These are phyloP conservation scores for Trachymyrmex septentrionalis DNA, from an alignment of 1,140 invertebrate genomes.

Conservation along the genomic window DNA sequence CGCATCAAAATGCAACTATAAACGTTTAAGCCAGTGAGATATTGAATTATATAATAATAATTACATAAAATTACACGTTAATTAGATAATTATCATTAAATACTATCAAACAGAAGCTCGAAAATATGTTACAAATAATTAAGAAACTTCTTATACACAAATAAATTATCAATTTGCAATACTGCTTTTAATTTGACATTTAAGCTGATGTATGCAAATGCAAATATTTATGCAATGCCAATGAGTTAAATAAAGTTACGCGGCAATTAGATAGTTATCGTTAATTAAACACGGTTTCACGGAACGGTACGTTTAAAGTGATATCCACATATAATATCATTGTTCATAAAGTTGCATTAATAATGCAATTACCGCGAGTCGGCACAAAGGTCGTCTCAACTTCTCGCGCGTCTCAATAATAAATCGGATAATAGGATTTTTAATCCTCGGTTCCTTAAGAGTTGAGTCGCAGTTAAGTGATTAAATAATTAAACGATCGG, in stretches of 20 bases:
- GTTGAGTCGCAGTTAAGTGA: neutral
- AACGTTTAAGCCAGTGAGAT: neutral
- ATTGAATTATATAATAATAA: neutral
- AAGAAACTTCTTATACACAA: neutral
- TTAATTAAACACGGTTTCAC: slow-evolving; percentile 36
- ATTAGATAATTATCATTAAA: neutral
- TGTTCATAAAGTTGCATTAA: slow-evolving; percentile 38
- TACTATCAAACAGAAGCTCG: neutral
- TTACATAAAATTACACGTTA: neutral
- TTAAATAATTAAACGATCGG: slow-evolving; percentile 35
- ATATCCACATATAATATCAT: slow-evolving; percentile 5
- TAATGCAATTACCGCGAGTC: slow-evolving; percentile 42
- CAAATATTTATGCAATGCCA: slow-evolving; percentile 18
- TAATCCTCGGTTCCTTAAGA: neutral
- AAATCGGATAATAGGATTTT: slow-evolving; percentile 28
- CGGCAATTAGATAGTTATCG: slow-evolving; percentile 2
- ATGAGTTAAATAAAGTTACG: slow-evolving; percentile 38
- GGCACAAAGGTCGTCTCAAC: neutral
- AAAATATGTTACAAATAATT: neutral
- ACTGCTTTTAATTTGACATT: neutral
- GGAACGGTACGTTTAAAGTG: slow-evolving; percentile 43
- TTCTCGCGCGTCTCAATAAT: slow-evolving; percentile 7
- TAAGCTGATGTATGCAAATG: neutral
- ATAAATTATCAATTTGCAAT: slow-evolving; percentile 10
- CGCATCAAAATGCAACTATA: neutral